These are phyloP conservation scores for Poeciliopsis occidentalis DNA, from an alignment of 2,113 vertebrate genomes.

Conservation along the genomic window DNA sequence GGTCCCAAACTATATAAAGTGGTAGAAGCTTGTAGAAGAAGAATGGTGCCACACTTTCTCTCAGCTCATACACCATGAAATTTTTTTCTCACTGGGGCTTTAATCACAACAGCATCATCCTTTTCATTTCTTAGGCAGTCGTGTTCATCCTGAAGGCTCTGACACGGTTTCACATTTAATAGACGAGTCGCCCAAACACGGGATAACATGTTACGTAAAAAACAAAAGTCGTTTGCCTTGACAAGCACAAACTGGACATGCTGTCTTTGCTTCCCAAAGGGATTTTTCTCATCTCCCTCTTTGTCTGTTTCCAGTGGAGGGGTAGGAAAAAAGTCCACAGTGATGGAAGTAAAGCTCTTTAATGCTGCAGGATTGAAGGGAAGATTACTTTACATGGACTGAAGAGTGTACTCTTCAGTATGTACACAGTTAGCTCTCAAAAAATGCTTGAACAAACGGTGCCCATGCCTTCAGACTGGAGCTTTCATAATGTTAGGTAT, in stretches of 20 bases:
- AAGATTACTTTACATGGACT: slow-evolving; percentile 49
- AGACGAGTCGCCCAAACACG: slow-evolving; percentile 49
- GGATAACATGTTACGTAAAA: slow-evolving; percentile 51
- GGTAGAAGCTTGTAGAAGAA: slow-evolving; percentile 34
- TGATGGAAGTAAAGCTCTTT: slow-evolving; percentile 52
- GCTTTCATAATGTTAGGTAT: slow-evolving; percentile 2
- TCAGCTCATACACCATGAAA: slow-evolving; percentile 36
- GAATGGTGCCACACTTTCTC: slow-evolving; percentile 40
- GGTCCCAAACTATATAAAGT: slow-evolving; percentile 24
- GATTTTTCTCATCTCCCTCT: slow-evolving; percentile 51
- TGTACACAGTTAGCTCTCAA: slow-evolving; percentile 1
- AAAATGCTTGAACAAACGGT: slow-evolving; percentile 16
- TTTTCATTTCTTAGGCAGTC: slow-evolving; percentile 33
- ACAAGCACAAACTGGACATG: slow-evolving; percentile 57
- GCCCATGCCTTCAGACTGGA: slow-evolving; percentile 22
- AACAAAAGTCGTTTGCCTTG: slow-evolving; percentile 29
- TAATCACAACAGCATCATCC: slow-evolving; percentile 28
- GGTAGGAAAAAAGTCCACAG: slow-evolving; percentile 10
- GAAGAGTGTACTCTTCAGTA: slow-evolving; percentile 13
- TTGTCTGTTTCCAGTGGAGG: background rate
- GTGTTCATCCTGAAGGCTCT: slow-evolving; percentile 33
- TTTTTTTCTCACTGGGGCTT: slow-evolving; percentile 19
- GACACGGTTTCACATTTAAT: slow-evolving; percentile 49
- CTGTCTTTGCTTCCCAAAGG: slow-evolving; percentile 52
- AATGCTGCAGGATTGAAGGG: slow-evolving; percentile 37